Conservation (phyloP, 1,140 invertebrate species). For the Heliconius melpomene region DNA sequence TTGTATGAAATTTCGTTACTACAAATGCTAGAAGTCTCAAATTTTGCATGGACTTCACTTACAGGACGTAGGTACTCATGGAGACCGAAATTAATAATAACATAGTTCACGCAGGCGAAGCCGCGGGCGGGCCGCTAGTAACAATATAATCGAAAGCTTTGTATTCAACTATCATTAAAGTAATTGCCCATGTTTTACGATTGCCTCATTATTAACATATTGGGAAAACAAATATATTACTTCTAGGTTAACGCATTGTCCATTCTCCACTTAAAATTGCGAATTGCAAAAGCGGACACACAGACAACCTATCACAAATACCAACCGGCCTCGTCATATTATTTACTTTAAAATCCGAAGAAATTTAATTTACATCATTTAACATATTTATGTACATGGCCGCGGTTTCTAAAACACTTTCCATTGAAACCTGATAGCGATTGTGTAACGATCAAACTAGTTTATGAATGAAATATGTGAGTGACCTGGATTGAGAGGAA, state of each 20-base stretch:
- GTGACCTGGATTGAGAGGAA: conserved; percentile 41
- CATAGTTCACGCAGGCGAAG: too few species aligned
- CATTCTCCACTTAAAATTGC: conserved; percentile 37
- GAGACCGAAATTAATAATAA: too few species aligned
- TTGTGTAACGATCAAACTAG: conserved; percentile 52
- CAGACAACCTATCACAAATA: conserved; percentile 20
- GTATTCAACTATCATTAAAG: not conserved
- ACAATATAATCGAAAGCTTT: not conserved
- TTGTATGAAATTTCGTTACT: too few species aligned
- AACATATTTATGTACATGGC: conserved; percentile 46
- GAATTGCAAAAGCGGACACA: conserved; percentile 38
- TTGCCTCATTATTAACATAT: conserved; percentile 30
- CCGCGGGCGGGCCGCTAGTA: too few species aligned
- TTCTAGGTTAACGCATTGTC: conserved; percentile 39
- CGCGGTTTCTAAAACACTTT: conserved; percentile 50
- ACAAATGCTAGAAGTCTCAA: too few species aligned
- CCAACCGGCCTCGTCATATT: conserved; percentile 28
- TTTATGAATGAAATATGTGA: conserved; percentile 55
- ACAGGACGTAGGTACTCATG: too few species aligned
- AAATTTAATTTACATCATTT: conserved; percentile 45
- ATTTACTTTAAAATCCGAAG: conserved; percentile 34
- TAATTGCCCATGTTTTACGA: conserved; percentile 15
- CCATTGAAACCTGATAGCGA: conserved; percentile 43
- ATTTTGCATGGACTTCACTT: too few species aligned
- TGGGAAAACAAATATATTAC: conserved; percentile 38